phyloP scores from a whole-genome alignment of 2,797 vertebrate genomes.

The Rhinatrema bivittatum region DNA sequence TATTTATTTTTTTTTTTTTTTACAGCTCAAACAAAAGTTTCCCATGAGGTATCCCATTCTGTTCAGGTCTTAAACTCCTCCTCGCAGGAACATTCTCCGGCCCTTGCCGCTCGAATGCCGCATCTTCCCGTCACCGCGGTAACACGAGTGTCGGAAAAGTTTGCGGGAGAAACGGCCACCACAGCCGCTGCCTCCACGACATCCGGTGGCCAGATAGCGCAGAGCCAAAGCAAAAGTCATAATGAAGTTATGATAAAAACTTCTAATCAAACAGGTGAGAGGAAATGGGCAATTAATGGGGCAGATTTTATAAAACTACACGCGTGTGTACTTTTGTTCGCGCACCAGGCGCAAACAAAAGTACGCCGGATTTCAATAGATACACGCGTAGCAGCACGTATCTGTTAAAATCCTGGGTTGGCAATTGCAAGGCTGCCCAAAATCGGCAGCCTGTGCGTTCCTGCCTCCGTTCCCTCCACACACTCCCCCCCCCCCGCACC shows the following conservation, averaged over 20 bases:
- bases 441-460: too few species aligned
- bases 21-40: conserved; percentile 53
- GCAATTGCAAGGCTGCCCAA: too few species aligned
- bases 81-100: conserved; percentile 52
- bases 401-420: too few species aligned
- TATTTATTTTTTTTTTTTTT: conserved; percentile 2
- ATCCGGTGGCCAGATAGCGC: conserved; percentile 25
- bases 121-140: conserved; percentile 76
- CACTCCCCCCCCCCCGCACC: too few species aligned
- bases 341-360: too few species aligned
- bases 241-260: conserved; percentile 52
- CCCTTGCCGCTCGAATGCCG: conserved; percentile 61
- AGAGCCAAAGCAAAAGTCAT: conserved; percentile 34
- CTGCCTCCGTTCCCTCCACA: too few species aligned
- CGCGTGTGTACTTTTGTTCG: too few species aligned
- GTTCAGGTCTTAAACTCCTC: conserved; percentile 10
- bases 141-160: conserved; percentile 51
- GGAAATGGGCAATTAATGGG: neutral
- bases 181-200: conserved; percentile 33
- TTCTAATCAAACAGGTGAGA: conserved; percentile 59
- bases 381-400: too few species aligned
- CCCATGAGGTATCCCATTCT: conserved; percentile 40
- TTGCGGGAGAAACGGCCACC: conserved; percentile 54
- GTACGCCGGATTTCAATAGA: too few species aligned
- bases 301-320: too few species aligned